These are phyloP conservation scores for Phortica variegata DNA, from an alignment of 1,140 invertebrate species.

Conservation along the genomic window DNA sequence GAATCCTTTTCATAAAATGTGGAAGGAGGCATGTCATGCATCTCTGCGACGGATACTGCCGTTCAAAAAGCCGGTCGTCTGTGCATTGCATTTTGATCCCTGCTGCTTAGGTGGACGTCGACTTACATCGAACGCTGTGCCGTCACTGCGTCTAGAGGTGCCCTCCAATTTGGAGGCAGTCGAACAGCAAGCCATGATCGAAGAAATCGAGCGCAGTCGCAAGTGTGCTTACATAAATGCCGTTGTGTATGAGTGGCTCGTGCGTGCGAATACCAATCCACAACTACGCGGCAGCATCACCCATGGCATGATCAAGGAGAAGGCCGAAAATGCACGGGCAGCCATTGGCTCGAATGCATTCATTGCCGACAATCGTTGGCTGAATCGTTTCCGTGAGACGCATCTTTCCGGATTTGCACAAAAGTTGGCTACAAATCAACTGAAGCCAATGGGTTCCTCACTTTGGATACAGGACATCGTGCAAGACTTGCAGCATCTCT, in stretches of 20 bases:
- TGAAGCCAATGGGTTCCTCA: constrained; percentile 41
- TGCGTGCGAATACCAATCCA: constrained; percentile 48
- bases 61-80: constrained; percentile 50
- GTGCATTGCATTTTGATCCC: constrained; percentile 47
- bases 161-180: constrained; percentile 45
- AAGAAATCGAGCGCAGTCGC: constrained; percentile 46
- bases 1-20: constrained; percentile 46
- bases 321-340: constrained; percentile 42
- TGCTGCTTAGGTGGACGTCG: constrained; percentile 40
- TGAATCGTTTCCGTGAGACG: constrained; percentile 49
- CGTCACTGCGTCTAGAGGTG: constrained; percentile 41
- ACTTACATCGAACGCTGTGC: constrained; percentile 42
- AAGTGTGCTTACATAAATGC: constrained; percentile 53
- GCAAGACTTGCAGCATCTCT: constrained; percentile 43
- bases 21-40: constrained; percentile 51
- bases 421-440: constrained; percentile 43
- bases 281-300: constrained; percentile 49
- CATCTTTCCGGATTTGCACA: constrained; percentile 49
- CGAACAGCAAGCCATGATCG: constrained; percentile 48
- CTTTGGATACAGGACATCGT: constrained; percentile 51
- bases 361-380: constrained; percentile 49
- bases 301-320: constrained; percentile 54
- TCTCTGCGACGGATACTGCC: constrained; percentile 43
- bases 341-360: constrained; percentile 45
- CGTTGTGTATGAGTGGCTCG: constrained; percentile 50